Evolutionary conservation across 2,797 vertebrate species (phyloP).

Genomic region (Rhynchotus rufescens): DNA sequence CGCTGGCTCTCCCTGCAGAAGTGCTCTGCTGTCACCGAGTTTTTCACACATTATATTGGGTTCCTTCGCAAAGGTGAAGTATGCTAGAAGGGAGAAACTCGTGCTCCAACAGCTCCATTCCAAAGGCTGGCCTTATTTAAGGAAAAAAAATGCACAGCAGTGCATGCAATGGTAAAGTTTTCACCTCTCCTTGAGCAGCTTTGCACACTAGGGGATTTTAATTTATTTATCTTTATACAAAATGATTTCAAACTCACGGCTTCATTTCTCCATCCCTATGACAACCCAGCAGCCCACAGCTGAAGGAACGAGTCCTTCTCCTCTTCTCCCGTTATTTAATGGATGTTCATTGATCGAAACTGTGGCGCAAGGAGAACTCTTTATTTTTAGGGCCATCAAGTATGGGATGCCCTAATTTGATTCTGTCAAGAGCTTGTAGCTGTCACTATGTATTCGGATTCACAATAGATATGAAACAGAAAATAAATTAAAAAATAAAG

Average conservation of each 20-base stretch:
- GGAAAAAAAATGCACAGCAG: background rate
- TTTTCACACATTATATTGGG: background rate
- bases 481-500: background rate
- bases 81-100: background rate
- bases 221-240: background rate
- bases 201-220: background rate
- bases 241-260: fast-evolving
- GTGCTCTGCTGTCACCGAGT: background rate
- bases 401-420: background rate
- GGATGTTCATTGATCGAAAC: background rate
- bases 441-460: background rate
- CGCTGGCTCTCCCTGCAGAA: background rate
- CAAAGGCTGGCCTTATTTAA: background rate
- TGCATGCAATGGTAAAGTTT: background rate
- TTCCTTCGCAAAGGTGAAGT: background rate
- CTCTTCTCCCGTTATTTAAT: background rate
- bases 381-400: background rate
- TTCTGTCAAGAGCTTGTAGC: background rate
- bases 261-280: background rate
- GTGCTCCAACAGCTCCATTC: background rate
- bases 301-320: background rate
- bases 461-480: background rate
- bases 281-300: background rate
- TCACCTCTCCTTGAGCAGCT: background rate
- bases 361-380: background rate